A percentile compares a stretch with the other conserved stretches of the same genome.
Evolutionary conservation across 2,113 vertebrate genomes (phyloP).

Genomic region (Phyllopteryx taeniolatus): DNA sequence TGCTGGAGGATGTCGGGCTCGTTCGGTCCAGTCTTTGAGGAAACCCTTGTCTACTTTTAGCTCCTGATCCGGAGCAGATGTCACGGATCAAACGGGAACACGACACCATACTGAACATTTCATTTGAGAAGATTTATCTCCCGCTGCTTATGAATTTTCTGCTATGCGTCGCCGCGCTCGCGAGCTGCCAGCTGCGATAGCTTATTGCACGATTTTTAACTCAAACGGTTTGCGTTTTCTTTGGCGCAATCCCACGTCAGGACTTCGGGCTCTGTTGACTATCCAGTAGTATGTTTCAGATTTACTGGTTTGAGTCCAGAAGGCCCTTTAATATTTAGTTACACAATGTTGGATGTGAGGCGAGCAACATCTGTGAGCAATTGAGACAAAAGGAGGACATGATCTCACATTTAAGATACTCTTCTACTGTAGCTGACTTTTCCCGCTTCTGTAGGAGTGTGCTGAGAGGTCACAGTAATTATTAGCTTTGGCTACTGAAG

Average conservation of each 20-base stretch:
- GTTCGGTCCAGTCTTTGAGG: neutral
- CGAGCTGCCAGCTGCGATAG: slow-evolving; percentile 18
- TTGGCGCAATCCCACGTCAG: slow-evolving; percentile 29
- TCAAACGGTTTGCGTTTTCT: slow-evolving; percentile 46
- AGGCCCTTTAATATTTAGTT: slow-evolving; percentile 48
- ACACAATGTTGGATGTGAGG: slow-evolving; percentile 50
- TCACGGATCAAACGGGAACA: slow-evolving; percentile 20
- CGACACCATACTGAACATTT: slow-evolving; percentile 20
- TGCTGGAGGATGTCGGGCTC: neutral
- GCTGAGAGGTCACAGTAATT: slow-evolving; percentile 13
- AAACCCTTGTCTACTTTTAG: slow-evolving; percentile 11
- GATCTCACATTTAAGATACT: slow-evolving; percentile 34
- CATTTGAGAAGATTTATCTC: slow-evolving; percentile 13
- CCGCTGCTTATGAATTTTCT: slow-evolving; percentile 13
- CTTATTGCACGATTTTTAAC: slow-evolving; percentile 46
- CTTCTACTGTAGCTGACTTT: slow-evolving; percentile 23
- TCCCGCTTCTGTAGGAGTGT: slow-evolving; percentile 11
- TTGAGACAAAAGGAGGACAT: slow-evolving; percentile 40
- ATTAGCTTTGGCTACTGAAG: slow-evolving; percentile 6
- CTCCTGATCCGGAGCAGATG: neutral
- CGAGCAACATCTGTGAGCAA: slow-evolving; percentile 65
- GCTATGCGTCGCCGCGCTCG: neutral
- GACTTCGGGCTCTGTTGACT: slow-evolving; percentile 38
- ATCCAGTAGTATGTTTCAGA: slow-evolving; percentile 59
- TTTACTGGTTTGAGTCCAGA: slow-evolving; percentile 57